These are phyloP conservation scores for Scaptomyza tumidula DNA, from an alignment of 2,888 invertebrate genomes.

Conservation along the genomic window DNA sequence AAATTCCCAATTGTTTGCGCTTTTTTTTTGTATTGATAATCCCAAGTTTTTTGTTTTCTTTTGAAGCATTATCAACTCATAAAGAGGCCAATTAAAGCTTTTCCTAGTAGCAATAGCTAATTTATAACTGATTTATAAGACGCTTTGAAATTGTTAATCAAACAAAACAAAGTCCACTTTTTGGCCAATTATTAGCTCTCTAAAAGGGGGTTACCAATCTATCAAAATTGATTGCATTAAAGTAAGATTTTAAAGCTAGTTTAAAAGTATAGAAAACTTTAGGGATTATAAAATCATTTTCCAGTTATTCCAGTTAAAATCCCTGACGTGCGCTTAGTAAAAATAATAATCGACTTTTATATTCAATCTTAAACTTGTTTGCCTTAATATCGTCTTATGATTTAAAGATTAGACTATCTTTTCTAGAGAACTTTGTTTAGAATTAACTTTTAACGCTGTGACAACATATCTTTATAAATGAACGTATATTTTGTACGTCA, in stretches of 20 bases:
- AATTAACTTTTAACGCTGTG: not conserved
- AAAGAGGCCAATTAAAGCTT: constrained; percentile 17
- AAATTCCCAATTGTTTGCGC: not conserved
- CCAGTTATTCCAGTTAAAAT: too few species aligned
- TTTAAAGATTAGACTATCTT: not conserved
- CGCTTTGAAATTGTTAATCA: not conserved
- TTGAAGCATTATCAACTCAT: constrained; percentile 18
- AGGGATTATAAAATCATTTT: too few species aligned
- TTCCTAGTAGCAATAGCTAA: not conserved
- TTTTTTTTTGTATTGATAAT: constrained; percentile 11
- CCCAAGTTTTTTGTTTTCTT: not conserved
- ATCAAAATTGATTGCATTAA: constrained; percentile 8
- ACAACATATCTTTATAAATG: constrained; percentile 17
- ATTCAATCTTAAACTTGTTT: not conserved
- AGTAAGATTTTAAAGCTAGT: too few species aligned
- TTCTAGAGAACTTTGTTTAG: not conserved
- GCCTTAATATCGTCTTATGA: not conserved
- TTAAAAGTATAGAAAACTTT: too few species aligned
- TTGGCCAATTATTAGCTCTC: not conserved
- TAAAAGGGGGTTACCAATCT: not conserved
- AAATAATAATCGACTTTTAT: not conserved
- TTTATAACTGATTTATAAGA: constrained; percentile 17
- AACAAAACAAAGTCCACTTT: constrained; percentile 8
- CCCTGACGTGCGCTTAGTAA: not conserved
- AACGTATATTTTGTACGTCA: not conserved